Conservation (phyloP, 2,888 invertebrate species). For the Catocala fraxini region DNA sequence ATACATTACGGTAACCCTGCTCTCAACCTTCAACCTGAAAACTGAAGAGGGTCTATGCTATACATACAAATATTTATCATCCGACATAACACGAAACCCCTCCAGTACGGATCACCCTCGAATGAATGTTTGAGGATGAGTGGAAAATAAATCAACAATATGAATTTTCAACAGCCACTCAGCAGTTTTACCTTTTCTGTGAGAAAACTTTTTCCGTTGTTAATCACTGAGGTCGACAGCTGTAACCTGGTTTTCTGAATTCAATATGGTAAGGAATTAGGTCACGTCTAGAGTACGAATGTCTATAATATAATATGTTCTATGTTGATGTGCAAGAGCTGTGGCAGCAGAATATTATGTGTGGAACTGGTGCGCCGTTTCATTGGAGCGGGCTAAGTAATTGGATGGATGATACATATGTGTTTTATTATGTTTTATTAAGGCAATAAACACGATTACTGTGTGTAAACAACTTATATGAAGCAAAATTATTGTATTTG, state of each 20-base stretch:
- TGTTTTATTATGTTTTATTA: neutral
- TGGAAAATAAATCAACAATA: slow-evolving; percentile 38
- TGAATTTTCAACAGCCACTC: slow-evolving; percentile 22
- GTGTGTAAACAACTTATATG: no score
- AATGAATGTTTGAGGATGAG: slow-evolving; percentile 19
- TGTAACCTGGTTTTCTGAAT: slow-evolving; percentile 50
- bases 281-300: slow-evolving; percentile 54
- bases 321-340: slow-evolving; percentile 10
- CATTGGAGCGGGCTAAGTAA: slow-evolving; percentile 17
- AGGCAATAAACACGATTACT: no score
- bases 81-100: slow-evolving; percentile 19
- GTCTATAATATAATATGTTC: slow-evolving; percentile 13
- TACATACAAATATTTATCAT: slow-evolving; percentile 7
- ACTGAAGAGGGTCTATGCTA: no score
- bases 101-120: slow-evolving; percentile 21
- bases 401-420: slow-evolving; percentile 10
- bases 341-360: slow-evolving; percentile 25
- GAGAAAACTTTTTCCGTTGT: slow-evolving; percentile 25
- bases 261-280: slow-evolving; percentile 53
- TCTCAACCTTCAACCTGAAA: no score
- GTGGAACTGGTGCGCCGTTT: slow-evolving; percentile 9
- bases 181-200: slow-evolving; percentile 19
- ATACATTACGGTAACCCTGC: no score
- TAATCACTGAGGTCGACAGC: slow-evolving; percentile 44
- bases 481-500: no score